Percentiles rank a stretch among this genome's conserved stretches.
These are phyloP conservation scores for Zaprionus vittiger DNA, from an alignment of 1,140 invertebrate species.

Conservation along the genomic window DNA sequence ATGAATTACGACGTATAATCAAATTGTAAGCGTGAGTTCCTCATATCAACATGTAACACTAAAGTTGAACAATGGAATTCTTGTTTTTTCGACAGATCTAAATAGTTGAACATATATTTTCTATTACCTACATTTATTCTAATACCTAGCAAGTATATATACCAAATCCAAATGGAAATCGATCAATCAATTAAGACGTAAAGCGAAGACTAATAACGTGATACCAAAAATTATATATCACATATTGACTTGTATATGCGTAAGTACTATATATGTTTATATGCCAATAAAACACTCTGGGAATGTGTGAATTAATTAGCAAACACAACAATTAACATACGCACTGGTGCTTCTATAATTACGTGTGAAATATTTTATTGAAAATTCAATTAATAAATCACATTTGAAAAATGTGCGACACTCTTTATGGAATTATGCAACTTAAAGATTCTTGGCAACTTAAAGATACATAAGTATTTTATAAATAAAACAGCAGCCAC, in stretches of 20 bases:
- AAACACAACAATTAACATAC: neutral
- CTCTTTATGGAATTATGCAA: neutral
- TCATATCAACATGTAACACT: neutral
- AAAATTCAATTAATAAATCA: neutral
- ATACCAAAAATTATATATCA: too few species aligned
- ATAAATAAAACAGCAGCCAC: neutral
- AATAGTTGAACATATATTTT: neutral
- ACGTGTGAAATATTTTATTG: neutral
- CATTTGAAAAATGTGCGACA: neutral
- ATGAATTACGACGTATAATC: too few species aligned
- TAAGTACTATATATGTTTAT: neutral
- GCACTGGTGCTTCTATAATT: neutral
- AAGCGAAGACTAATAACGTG: too few species aligned
- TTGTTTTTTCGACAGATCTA: too few species aligned
- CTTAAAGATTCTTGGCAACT: slow-evolving; percentile 1
- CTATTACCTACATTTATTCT: neutral
- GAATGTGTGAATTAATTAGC: neutral
- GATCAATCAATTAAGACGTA: neutral
- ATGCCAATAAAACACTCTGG: neutral
- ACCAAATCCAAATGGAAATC: neutral
- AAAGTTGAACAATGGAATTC: too few species aligned
- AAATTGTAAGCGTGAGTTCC: neutral
- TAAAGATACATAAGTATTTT: slow-evolving; percentile 5
- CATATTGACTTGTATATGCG: too few species aligned
- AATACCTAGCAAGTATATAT: neutral